Conservation (phyloP, 2,888 invertebrate genomes). For the Apocheima hispidaria region DNA sequence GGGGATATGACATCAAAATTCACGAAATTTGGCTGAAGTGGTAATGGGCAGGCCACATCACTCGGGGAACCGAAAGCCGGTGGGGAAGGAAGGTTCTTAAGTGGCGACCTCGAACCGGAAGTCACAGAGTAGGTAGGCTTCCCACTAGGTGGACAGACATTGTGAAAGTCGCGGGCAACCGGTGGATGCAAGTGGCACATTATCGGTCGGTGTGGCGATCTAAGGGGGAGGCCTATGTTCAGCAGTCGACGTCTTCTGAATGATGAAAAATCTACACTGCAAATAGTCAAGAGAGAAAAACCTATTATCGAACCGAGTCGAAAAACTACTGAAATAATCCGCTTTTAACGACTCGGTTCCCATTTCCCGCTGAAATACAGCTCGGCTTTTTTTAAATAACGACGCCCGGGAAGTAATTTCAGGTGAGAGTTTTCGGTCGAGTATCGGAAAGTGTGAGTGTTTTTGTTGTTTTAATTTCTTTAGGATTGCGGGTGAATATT, state of each 20-base stretch:
- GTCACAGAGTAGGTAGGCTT: too few species aligned
- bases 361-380: constrained; percentile 48
- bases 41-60: too few species aligned
- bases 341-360: constrained; percentile 52
- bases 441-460: constrained; percentile 38
- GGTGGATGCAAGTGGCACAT: too few species aligned
- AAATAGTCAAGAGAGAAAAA: constrained; percentile 18
- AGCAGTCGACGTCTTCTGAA: neutral
- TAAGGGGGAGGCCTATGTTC: too few species aligned
- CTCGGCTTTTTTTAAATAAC: constrained; percentile 44
- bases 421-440: constrained; percentile 32
- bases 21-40: too few species aligned
- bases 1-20: too few species aligned
- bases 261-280: neutral
- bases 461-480: constrained; percentile 25
- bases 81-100: too few species aligned
- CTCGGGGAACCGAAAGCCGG: too few species aligned
- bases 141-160: too few species aligned
- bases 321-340: constrained; percentile 60
- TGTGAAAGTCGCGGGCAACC: too few species aligned
- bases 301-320: constrained; percentile 17
- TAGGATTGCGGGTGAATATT: neutral
- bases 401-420: constrained; percentile 36
- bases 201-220: too few species aligned
- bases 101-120: too few species aligned